Conservation (phyloP, 2,113 vertebrate species). For the Centrocercus urophasianus region DNA sequence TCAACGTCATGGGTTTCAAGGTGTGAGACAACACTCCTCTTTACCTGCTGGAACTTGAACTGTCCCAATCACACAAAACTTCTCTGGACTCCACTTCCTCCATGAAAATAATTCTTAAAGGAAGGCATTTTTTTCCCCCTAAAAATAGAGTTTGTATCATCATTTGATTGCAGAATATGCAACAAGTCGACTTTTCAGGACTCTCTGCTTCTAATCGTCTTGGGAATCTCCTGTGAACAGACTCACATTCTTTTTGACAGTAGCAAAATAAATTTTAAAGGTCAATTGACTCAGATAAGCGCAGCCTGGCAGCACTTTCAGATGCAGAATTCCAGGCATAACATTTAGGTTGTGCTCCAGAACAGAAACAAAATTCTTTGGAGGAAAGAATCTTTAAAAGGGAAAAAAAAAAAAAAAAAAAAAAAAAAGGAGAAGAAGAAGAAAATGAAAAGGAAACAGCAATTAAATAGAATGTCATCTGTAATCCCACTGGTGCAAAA, state of each 20-base stretch:
- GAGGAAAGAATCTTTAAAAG: conserved; percentile 39
- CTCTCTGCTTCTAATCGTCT: conserved; percentile 27
- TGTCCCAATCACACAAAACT: neutral
- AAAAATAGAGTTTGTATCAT: neutral
- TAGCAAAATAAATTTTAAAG: conserved; percentile 75
- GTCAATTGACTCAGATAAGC: conserved; percentile 70
- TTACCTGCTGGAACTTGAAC: neutral
- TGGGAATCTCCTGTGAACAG: neutral
- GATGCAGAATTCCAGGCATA: conserved; percentile 62
- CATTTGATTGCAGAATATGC: conserved; percentile 22
- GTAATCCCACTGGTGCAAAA: conserved; percentile 43
- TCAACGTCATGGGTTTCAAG: neutral
- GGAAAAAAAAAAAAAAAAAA: neutral
- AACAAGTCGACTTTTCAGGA: conserved; percentile 54
- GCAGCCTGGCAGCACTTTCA: conserved; percentile 50
- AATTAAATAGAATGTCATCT: conserved; percentile 65
- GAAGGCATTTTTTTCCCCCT: neutral
- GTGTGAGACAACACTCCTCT: neutral
- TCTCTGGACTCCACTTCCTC: neutral
- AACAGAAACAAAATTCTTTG: conserved; percentile 46
- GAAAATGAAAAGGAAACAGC: conserved; percentile 58
- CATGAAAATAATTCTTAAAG: conserved; percentile 1
- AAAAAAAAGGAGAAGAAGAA: conserved; percentile 40
- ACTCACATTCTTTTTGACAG: conserved; percentile 62
- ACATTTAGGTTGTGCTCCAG: conserved; percentile 45